These are phyloP conservation scores for Hyles lineata DNA, from an alignment of 2,888 invertebrate genomes.

Conservation along the genomic window DNA sequence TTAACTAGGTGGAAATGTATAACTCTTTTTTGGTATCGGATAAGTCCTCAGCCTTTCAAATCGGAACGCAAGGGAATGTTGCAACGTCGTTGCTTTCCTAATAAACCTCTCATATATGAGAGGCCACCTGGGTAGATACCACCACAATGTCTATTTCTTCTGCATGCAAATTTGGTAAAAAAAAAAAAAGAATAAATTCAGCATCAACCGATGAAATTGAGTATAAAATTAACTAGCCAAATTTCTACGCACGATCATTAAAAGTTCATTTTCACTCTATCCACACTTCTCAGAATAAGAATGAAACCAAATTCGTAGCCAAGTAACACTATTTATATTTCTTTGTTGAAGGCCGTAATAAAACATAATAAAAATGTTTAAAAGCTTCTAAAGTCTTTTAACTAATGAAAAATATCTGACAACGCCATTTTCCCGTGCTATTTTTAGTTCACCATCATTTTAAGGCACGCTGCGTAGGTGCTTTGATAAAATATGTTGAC, in stretches of 20 bases:
- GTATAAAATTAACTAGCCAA: too few species aligned
- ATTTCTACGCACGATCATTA: neutral
- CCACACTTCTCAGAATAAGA: slow-evolving; percentile 7
- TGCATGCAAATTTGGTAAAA: too few species aligned
- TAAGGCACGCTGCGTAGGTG: slow-evolving; percentile 3
- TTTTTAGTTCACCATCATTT: slow-evolving; percentile 16
- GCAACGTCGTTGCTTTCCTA: too few species aligned
- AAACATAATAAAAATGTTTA: slow-evolving; percentile 25
- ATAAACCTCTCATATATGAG: too few species aligned
- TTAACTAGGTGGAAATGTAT: too few species aligned
- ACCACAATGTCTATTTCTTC: too few species aligned
- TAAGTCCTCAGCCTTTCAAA: too few species aligned
- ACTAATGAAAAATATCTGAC: slow-evolving; percentile 21
- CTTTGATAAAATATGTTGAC: neutral
- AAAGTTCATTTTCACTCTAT: neutral
- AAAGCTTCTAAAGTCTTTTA: slow-evolving; percentile 19
- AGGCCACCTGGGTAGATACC: too few species aligned
- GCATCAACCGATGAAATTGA: too few species aligned
- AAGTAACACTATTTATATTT: slow-evolving; percentile 15
- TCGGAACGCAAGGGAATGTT: too few species aligned
- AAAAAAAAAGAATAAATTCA: too few species aligned
- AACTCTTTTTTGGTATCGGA: too few species aligned
- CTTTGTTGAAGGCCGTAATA: slow-evolving; percentile 8
- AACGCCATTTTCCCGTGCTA: slow-evolving; percentile 4
- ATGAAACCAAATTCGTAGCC: neutral